Evolutionary conservation across 2,113 vertebrate species (phyloP).

Genomic region (Megaleporinus macrocephalus): DNA sequence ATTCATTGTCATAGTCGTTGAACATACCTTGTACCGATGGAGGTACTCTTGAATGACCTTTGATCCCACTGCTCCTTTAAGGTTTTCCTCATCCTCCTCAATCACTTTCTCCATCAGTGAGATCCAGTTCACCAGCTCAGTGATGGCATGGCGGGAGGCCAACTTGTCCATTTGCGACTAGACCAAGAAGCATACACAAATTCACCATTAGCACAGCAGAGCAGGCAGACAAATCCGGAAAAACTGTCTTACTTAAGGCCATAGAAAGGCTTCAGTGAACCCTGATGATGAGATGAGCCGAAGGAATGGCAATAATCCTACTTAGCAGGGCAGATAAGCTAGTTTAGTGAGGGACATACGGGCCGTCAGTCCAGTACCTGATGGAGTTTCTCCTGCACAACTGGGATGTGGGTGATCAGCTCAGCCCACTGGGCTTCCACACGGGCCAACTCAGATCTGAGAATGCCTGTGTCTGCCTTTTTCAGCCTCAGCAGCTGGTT

Average conservation of each 20-base stretch:
- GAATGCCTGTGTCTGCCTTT: conserved; percentile 87
- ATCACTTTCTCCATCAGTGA: conserved; percentile 91
- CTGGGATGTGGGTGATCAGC: conserved; percentile 88
- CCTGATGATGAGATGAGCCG: neutral
- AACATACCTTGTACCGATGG: conserved; percentile 91
- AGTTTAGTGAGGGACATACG: conserved; percentile 39
- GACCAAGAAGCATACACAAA: conserved; percentile 34
- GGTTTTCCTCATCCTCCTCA: conserved; percentile 89
- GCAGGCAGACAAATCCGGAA: neutral
- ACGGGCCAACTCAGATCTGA: conserved; percentile 86
- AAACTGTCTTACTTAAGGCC: neutral
- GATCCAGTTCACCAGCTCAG: conserved; percentile 95
- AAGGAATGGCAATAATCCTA: conserved; percentile 54
- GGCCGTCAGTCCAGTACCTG: conserved; percentile 80
- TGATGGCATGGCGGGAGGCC: conserved; percentile 92
- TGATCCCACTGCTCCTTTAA: conserved; percentile 89
- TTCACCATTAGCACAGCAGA: neutral
- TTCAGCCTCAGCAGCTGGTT: conserved; percentile 92
- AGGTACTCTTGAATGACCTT: conserved; percentile 86
- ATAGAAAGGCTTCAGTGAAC: neutral
- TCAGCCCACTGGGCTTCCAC: conserved; percentile 91
- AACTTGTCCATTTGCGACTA: conserved; percentile 98
- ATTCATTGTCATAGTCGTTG: neutral
- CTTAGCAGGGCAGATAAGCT: conserved; percentile 53
- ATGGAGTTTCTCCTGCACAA: conserved; percentile 95